phyloP scores from a whole-genome alignment of 2,888 invertebrate species.

The Trissolcus brochymenae region DNA sequence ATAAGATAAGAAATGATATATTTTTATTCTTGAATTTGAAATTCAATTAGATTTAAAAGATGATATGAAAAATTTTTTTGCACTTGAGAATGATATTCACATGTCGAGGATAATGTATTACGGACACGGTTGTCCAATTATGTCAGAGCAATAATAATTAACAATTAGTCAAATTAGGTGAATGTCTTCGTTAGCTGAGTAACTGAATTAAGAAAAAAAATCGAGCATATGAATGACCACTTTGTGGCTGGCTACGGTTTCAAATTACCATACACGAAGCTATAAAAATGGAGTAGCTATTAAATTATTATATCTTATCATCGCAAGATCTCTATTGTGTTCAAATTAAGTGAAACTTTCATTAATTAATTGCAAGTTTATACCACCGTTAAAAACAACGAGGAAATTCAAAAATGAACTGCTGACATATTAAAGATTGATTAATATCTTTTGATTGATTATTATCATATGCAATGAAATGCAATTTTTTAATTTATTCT shows the following conservation, averaged over 20 bases:
- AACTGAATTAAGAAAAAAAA: not conserved
- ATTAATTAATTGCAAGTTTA: conserved; percentile 11
- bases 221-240: conserved; percentile 1
- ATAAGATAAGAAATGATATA: conserved; percentile 11
- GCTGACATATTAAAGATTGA: conserved; percentile 2
- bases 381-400: too few species aligned
- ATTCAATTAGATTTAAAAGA: conserved; percentile 34
- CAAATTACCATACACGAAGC: too few species aligned
- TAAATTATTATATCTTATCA: conserved; percentile 1
- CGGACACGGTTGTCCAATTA: conserved; percentile 16
- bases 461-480: too few species aligned
- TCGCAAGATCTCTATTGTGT: conserved; percentile 20
- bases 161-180: conserved; percentile 31
- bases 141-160: conserved; percentile 22
- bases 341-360: conserved; percentile 24
- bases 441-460: too few species aligned
- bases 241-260: not conserved
- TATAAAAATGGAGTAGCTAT: not conserved
- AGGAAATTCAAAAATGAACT: conserved; percentile 8
- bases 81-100: conserved; percentile 13
- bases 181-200: conserved; percentile 5
- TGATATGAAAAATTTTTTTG: conserved; percentile 24
- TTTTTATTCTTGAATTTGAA: conserved; percentile 13
- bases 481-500: not conserved
- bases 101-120: conserved; percentile 16